Conservation (phyloP, 1,140 invertebrate species). For the Lordiphosa collinella region DNA sequence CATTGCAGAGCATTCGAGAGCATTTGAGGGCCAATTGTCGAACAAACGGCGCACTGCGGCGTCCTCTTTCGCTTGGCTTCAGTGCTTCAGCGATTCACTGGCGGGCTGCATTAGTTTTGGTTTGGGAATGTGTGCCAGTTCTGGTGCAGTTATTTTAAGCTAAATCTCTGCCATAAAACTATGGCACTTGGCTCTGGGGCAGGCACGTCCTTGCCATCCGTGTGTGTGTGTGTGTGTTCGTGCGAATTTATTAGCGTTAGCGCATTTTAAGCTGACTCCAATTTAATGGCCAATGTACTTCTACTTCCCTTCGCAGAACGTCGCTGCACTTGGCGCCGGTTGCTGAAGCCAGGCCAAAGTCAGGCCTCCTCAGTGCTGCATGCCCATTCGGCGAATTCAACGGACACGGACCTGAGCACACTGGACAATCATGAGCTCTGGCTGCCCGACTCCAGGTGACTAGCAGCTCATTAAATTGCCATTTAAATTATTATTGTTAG, state of each 20-base stretch:
- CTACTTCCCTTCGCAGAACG: constrained; percentile 80
- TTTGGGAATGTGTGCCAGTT: constrained; percentile 17
- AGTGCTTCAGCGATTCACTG: no score
- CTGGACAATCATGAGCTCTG: constrained; percentile 89
- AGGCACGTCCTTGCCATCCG: constrained; percentile 43
- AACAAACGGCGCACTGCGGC: constrained; percentile 26
- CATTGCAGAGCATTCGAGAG: constrained; percentile 23
- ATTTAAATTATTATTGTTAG: background rate
- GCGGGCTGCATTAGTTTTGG: no score
- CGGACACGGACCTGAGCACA: constrained; percentile 89
- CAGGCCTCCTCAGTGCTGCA: constrained; percentile 83
- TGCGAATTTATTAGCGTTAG: constrained; percentile 54
- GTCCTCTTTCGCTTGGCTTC: constrained; percentile 21
- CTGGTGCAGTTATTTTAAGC: constrained; percentile 55
- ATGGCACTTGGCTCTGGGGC: constrained; percentile 23
- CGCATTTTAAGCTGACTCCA: constrained; percentile 27
- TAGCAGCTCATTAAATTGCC: background rate
- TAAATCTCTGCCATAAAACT: constrained; percentile 54
- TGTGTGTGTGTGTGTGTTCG: constrained; percentile 5
- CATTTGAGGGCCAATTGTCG: constrained; percentile 25
- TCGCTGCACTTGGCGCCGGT: constrained; percentile 83
- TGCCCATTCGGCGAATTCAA: constrained; percentile 86
- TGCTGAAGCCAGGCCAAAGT: constrained; percentile 80
- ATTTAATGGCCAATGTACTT: constrained; percentile 17
- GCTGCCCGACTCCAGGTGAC: constrained; percentile 86